Percentiles rank a stretch among this genome's conserved stretches.
Conservation (phyloP, 1,140 invertebrate genomes). For the Drosophila prosaltans region DNA sequence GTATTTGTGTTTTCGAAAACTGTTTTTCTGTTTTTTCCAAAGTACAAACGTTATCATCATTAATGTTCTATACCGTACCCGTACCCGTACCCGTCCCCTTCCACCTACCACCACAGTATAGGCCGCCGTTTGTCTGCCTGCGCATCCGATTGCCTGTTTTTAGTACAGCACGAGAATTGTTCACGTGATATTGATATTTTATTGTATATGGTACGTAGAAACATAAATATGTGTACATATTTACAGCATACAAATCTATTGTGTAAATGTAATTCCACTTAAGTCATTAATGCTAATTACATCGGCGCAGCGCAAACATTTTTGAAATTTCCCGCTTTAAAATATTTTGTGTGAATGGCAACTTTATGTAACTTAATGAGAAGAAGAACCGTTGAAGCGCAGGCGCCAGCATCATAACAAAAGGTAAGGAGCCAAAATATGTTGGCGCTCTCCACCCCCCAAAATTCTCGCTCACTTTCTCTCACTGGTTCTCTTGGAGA, state of each 20-base stretch:
- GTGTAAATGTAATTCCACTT: conserved; percentile 36
- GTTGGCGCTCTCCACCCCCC: conserved; percentile 16
- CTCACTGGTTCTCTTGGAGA: not conserved
- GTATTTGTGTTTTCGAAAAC: conserved; percentile 51
- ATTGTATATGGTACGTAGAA: not conserved
- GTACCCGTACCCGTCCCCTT: not conserved
- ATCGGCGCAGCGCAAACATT: not conserved
- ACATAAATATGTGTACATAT: conserved; percentile 7
- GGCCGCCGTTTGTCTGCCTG: conserved; percentile 41
- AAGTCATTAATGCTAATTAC: conserved; percentile 59
- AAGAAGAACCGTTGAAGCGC: conserved; percentile 28
- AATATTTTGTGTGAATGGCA: conserved; percentile 39
- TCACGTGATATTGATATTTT: conserved; percentile 57
- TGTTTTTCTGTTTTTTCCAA: conserved; percentile 46
- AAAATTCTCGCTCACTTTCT: not conserved
- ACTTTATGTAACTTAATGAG: not conserved
- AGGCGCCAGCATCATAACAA: conserved; percentile 60
- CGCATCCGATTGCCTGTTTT: conserved; percentile 26
- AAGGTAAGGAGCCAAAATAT: conserved; percentile 52
- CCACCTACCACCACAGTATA: conserved; percentile 8
- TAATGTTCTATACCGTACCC: not conserved
- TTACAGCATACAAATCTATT: no score
- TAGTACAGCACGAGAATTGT: conserved; percentile 46
- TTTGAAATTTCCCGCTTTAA: conserved; percentile 39
- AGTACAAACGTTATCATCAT: conserved; percentile 53